Percentiles rank a stretch among this genome's conserved stretches.
These are phyloP conservation scores for Columba guinea DNA, from an alignment of 2,797 vertebrate species.

Conservation along the genomic window DNA sequence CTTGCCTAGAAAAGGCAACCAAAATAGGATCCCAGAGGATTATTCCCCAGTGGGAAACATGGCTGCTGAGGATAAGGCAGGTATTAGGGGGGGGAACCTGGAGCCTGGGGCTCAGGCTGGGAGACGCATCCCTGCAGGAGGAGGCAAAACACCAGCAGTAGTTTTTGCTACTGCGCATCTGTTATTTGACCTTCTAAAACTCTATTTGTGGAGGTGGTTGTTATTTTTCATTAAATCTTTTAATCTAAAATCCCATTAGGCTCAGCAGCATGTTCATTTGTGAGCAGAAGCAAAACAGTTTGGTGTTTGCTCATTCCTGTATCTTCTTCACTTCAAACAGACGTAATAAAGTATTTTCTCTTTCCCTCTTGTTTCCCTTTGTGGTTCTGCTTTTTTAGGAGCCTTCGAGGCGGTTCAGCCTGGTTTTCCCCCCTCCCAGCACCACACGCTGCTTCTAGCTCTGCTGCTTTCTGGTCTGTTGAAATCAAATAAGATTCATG, in stretches of 20 bases:
- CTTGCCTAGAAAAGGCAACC: not conserved
- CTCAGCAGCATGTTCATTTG: conserved; percentile 12
- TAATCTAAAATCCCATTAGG: conserved; percentile 68
- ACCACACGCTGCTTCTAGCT: not conserved
- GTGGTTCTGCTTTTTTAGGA: conserved; percentile 36
- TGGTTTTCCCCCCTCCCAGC: not conserved
- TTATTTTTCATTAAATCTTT: conserved; percentile 59
- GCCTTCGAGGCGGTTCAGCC: not conserved
- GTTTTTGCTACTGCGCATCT: not conserved
- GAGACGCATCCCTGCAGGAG: not conserved
- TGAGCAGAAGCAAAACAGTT: conserved; percentile 42
- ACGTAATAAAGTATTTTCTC: conserved; percentile 36
- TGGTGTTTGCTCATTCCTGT: conserved; percentile 21
- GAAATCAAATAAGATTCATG: conserved; percentile 25
- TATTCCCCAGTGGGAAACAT: not conserved
- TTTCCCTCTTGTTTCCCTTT: conserved; percentile 19
- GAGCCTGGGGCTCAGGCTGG: not conserved
- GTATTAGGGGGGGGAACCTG: not conserved
- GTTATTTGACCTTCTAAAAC: conserved; percentile 58
- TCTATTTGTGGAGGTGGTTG: conserved; percentile 57
- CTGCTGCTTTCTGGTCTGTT: conserved; percentile 8
- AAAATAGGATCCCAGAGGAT: not conserved
- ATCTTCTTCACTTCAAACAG: conserved; percentile 48
- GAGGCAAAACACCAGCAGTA: not conserved
- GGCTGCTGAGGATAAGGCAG: not conserved